Evolutionary conservation across 2,113 vertebrate species (phyloP).

Genomic region (Dicerorhinus sumatrensis): DNA sequence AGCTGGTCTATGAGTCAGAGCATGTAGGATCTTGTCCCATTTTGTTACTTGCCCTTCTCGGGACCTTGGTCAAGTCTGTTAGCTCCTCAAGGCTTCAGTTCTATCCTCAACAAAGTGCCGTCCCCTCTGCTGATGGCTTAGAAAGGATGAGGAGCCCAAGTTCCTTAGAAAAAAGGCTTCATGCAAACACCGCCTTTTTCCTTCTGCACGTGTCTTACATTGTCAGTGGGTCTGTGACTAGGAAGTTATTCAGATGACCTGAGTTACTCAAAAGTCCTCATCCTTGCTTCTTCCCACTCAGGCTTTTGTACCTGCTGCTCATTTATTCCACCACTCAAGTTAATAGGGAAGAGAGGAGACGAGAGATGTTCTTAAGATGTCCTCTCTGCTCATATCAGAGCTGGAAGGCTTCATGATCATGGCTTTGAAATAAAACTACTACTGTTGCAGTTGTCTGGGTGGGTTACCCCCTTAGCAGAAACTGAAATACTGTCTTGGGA

Average conservation of each 20-base stretch:
- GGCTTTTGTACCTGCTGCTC: neutral
- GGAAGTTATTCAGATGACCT: neutral
- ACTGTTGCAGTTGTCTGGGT: neutral
- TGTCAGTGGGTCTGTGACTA: neutral
- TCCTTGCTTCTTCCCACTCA: neutral
- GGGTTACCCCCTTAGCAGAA: neutral
- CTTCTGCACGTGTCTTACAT: neutral
- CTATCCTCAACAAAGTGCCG: neutral
- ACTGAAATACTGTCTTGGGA: neutral
- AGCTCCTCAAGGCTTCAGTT: neutral
- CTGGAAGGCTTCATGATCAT: neutral
- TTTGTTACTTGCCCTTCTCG: neutral
- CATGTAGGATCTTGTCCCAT: neutral
- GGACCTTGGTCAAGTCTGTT: neutral
- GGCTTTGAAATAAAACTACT: neutral
- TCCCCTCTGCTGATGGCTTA: neutral
- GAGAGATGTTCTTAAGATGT: neutral
- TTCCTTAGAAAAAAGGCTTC: neutral
- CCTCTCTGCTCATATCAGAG: neutral
- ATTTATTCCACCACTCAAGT: neutral
- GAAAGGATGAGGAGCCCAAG: neutral
- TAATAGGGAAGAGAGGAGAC: neutral
- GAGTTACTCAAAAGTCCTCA: neutral
- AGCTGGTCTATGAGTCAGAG: conserved; percentile 21
- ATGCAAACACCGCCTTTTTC: neutral